Evolutionary conservation across 2,888 invertebrate genomes (phyloP).

Genomic region (Macrosiphum euphorbiae): DNA sequence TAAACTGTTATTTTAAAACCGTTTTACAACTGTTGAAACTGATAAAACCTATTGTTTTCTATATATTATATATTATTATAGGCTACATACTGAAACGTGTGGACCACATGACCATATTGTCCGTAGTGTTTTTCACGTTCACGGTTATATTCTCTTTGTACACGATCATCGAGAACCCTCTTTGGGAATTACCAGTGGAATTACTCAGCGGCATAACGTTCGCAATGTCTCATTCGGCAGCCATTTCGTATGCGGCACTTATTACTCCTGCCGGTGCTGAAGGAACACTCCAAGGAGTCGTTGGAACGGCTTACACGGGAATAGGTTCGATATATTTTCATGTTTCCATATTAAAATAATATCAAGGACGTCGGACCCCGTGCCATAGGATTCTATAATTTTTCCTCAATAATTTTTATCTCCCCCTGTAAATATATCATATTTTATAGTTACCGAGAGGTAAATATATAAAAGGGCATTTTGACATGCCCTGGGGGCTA

Average conservation of each 20-base stretch:
- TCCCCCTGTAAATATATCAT: no score
- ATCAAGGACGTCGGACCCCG: neutral
- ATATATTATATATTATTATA: neutral
- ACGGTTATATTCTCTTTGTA: constrained; percentile 86
- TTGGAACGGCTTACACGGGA: constrained; percentile 89
- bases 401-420: no score
- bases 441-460: no score
- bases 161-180: constrained; percentile 83
- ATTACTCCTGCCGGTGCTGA: constrained; percentile 87
- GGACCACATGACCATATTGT: constrained; percentile 87
- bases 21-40: no score
- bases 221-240: constrained; percentile 88
- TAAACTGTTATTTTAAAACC: neutral
- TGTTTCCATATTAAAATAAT: neutral
- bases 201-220: constrained; percentile 88
- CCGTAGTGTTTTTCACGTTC: constrained; percentile 83
- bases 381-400: no score
- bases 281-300: constrained; percentile 88
- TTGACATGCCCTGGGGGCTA: no score
- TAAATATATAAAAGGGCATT: no score
- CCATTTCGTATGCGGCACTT: constrained; percentile 90
- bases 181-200: constrained; percentile 89
- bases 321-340: constrained; percentile 73
- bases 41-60: neutral
- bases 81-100: constrained; percentile 83